These are phyloP conservation scores for Microplitis demolitor DNA, from an alignment of 1,140 invertebrate genomes.

Conservation along the genomic window DNA sequence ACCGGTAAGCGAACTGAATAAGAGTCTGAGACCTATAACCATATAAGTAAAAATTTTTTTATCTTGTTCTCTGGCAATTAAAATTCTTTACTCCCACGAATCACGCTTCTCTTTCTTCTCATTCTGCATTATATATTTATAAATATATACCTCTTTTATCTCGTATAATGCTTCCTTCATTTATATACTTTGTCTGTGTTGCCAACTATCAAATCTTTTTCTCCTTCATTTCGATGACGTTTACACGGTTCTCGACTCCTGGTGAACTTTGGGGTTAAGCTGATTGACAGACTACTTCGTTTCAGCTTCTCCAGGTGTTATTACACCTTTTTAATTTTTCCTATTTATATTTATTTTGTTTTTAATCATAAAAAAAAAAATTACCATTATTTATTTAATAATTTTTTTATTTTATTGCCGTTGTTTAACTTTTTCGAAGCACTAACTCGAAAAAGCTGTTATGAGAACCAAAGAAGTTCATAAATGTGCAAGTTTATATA, in stretches of 20 bases:
- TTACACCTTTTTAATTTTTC: not conserved
- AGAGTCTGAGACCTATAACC: slow-evolving; percentile 38
- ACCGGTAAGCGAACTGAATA: slow-evolving; percentile 4
- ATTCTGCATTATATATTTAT: not conserved
- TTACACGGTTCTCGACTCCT: slow-evolving; percentile 44
- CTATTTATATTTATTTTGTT: too few relatives aligned
- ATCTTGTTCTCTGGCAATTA: slow-evolving; percentile 54
- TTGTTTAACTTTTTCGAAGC: not conserved
- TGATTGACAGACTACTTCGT: not conserved
- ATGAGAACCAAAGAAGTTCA: not conserved
- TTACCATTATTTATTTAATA: too few relatives aligned
- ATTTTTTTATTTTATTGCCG: too few relatives aligned
- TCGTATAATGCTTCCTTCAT: slow-evolving; percentile 10
- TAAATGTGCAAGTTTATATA: not conserved
- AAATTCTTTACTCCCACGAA: slow-evolving; percentile 58
- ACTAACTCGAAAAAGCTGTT: not conserved
- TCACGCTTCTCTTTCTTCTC: slow-evolving; percentile 23
- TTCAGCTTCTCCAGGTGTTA: not conserved
- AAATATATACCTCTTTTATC: not conserved
- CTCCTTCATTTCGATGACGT: slow-evolving; percentile 30
- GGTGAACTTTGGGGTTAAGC: slow-evolving; percentile 22
- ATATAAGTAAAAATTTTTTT: slow-evolving; percentile 37
- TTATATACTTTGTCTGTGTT: not conserved
- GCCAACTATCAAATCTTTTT: slow-evolving; percentile 40
- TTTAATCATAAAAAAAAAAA: not conserved